These are phyloP conservation scores for Drosophila nannoptera DNA, from an alignment of 1,140 invertebrate genomes.

Conservation along the genomic window DNA sequence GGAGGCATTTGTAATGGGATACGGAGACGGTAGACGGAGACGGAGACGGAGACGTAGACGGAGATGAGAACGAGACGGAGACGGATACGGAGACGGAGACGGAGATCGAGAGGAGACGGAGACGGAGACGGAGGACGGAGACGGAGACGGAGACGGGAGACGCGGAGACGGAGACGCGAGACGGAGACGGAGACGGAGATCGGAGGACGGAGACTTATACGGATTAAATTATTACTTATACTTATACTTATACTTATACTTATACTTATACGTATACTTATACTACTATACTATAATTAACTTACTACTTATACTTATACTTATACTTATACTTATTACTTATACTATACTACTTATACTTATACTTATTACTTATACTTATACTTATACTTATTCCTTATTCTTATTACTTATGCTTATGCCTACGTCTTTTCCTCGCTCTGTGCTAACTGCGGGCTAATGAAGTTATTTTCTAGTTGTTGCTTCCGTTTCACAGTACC, in stretches of 20 bases:
- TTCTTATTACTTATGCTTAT: slow-evolving; percentile 14
- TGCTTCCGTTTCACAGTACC: slow-evolving; percentile 57
- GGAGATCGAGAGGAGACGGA: too few species aligned
- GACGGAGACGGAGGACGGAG: too few species aligned
- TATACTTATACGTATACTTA: slow-evolving; percentile 1
- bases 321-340: background rate
- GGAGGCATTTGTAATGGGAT: background rate
- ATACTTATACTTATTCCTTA: slow-evolving; percentile 1
- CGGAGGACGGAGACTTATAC: too few species aligned
- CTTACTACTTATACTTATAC: slow-evolving; percentile 1
- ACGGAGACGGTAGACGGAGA: too few species aligned
- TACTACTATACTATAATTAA: too few species aligned
- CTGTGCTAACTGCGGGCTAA: slow-evolving; percentile 60
- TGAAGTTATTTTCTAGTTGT: slow-evolving; percentile 70
- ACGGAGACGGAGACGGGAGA: too few species aligned
- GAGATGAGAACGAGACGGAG: too few species aligned
- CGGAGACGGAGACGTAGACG: too few species aligned
- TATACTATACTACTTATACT: slow-evolving; percentile 1
- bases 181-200: too few species aligned
- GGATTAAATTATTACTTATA: background rate
- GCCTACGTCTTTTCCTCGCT: slow-evolving; percentile 11
- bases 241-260: background rate
- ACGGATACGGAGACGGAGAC: too few species aligned
- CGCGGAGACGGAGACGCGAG: too few species aligned
- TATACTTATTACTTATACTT: slow-evolving; percentile 1